phyloP scores from a whole-genome alignment of 1,140 invertebrate species.

The Bathynomus jamesi region DNA sequence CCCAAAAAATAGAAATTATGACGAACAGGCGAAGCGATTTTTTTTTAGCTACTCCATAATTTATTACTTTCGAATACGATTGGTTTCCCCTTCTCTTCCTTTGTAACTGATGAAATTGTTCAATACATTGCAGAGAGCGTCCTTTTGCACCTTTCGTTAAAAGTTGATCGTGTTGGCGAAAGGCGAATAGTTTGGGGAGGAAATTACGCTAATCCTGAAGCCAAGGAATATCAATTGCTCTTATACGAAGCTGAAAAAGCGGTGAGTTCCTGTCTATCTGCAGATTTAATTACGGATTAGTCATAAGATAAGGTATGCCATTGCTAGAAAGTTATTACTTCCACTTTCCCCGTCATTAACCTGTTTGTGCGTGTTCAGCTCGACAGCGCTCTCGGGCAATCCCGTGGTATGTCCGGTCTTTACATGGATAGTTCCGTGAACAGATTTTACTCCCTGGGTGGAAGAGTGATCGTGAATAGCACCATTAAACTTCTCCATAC shows the following conservation, averaged over 20 bases:
- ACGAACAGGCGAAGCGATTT: too few species aligned
- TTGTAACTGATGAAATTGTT: too few species aligned
- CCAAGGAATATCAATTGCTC: conserved; percentile 69
- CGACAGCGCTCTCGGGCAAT: conserved; percentile 81
- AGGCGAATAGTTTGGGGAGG: conserved; percentile 62
- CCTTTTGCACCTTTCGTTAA: conserved; percentile 63
- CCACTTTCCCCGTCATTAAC: too few species aligned
- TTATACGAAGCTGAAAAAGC: conserved; percentile 74
- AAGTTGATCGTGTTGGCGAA: conserved; percentile 73
- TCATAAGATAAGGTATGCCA: too few species aligned
- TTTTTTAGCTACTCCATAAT: too few species aligned
- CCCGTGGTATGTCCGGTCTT: conserved; percentile 67
- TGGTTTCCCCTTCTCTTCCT: too few species aligned
- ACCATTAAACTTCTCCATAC: conserved; percentile 67
- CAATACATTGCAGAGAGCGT: background rate
- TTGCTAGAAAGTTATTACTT: too few species aligned
- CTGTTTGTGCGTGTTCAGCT: too few species aligned
- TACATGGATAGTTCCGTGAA: conserved; percentile 72
- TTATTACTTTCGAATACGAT: too few species aligned
- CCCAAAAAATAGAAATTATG: too few species aligned
- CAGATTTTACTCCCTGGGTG: conserved; percentile 58
- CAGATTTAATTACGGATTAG: too few species aligned
- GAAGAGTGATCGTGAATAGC: conserved; percentile 66
- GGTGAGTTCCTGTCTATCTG: conserved; percentile 59
- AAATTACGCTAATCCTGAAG: conserved; percentile 62